A percentile compares a stretch with the other conserved stretches of the same genome.
phyloP scores from a whole-genome alignment of 2,888 invertebrate species.

The Bedellia somnulentella region DNA sequence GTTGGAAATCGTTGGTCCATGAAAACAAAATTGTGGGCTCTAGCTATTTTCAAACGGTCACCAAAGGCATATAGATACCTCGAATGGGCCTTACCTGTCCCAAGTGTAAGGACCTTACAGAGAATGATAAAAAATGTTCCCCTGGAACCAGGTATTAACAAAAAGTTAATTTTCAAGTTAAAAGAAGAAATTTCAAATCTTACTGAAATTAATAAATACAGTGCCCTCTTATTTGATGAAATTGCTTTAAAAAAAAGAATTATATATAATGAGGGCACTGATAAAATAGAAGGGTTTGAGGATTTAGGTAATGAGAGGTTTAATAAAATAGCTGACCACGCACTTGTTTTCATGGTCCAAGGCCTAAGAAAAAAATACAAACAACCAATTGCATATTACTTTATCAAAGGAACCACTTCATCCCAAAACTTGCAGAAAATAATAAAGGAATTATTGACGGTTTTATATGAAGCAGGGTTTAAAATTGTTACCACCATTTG shows the following conservation, averaged over 20 bases:
- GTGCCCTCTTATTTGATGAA: conserved; percentile 12
- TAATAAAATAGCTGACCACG: conserved; percentile 10
- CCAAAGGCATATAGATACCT: conserved; percentile 7
- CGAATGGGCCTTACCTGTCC: conserved; percentile 4
- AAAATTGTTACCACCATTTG: conserved; percentile 9
- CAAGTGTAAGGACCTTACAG: conserved; percentile 7
- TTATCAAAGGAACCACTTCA: conserved; percentile 10
- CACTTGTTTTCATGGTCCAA: conserved; percentile 12
- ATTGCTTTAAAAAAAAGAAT: conserved; percentile 10
- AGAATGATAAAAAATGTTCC: conserved; percentile 5
- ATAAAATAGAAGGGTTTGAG: conserved; percentile 11
- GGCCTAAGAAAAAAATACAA: conserved; percentile 11
- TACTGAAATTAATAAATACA: conserved; percentile 8
- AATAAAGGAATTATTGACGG: conserved; percentile 8
- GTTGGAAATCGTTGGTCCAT: neutral
- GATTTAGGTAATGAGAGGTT: conserved; percentile 7
- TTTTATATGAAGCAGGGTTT: conserved; percentile 4
- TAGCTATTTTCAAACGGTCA: conserved; percentile 7
- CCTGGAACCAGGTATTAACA: conserved; percentile 6
- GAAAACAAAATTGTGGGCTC: neutral
- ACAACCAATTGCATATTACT: conserved; percentile 13
- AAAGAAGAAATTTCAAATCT: conserved; percentile 3
- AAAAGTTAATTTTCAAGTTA: conserved; percentile 3
- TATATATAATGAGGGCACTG: conserved; percentile 5
- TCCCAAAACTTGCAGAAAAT: conserved; percentile 6